Evolutionary conservation across 1,140 invertebrate species (phyloP).

Genomic region (Pygmarrhopalites habei): DNA sequence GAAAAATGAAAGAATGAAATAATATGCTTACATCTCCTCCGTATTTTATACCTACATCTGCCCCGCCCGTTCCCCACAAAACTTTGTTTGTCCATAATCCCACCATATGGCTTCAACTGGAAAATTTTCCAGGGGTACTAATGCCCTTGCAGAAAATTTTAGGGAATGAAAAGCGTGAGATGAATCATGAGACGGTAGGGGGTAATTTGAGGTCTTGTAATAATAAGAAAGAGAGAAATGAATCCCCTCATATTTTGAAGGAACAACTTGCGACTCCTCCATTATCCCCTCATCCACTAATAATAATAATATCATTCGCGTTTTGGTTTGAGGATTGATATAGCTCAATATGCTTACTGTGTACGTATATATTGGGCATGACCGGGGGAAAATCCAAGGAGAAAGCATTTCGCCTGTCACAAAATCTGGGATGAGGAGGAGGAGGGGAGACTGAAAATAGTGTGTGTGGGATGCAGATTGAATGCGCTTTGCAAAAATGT

Average conservation of each 20-base stretch:
- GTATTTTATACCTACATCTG: no score
- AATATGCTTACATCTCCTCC: no score
- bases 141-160: conserved; percentile 13
- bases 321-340: background rate
- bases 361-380: background rate
- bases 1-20: no score
- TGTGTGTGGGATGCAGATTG: no score
- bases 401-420: no score
- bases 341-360: background rate
- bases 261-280: no score
- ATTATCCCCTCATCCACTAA: background rate
- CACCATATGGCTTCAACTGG: conserved; percentile 1
- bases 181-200: conserved; percentile 23
- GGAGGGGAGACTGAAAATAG: no score
- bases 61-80: background rate
- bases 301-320: background rate
- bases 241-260: no score
- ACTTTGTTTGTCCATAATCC: background rate
- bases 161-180: conserved; percentile 10
- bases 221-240: no score
- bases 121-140: background rate
- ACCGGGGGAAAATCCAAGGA: background rate
- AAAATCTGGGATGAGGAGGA: no score
- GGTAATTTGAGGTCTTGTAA: conserved; percentile 13
- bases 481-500: no score